Evolutionary conservation across 2,888 invertebrate species (phyloP), one percentile per base, ranked within the genome.

Genomic region (Brachyptera risi): DNA sequence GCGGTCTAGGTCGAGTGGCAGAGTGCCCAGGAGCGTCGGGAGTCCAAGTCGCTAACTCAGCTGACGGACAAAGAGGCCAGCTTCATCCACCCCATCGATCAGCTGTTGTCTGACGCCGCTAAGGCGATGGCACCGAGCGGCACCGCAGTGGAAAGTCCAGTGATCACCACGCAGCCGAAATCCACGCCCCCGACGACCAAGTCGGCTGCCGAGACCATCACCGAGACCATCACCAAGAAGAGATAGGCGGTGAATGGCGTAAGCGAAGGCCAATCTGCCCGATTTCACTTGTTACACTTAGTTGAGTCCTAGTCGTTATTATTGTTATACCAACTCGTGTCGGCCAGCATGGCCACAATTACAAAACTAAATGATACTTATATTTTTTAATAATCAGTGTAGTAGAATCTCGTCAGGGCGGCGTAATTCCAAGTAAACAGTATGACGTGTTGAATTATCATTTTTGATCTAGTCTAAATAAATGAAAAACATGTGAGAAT

Each of bases 1-100:
- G 66, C 62, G 71, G n/a, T 73, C 24, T 68, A 86, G 86, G 84
- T 87, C 69, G 82, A 84, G 67, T 88, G 88, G 88, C 82, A 86
- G 68, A 87, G 87, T 21, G 86, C 86, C 62, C 84, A 87, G 70
- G 88, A 88, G 72, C 80, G 78, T 65, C 75, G 80, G 56, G 86
- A 86, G 70, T 76, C 80, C 0, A 81, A 80, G 60, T 60, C 65
- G 15, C 44, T 62, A 13, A 24, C 56, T 13, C 56, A 64, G 15
- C 44, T 54, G 7, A 23, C 54, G 2, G 35, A 35, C 35, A 54
- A 54, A 37, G 54, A 35, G 37, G 54, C 54, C 15, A 54, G 54
- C 54, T 35, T 37, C 21, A 37, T 54, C 13, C 35, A 54, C 37
- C 31, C 54, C 2, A n/a, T 47, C 24, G 19, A 42, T 17, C 42